Evolutionary conservation across 2,888 invertebrate genomes (phyloP).

Genomic region (Hylaea fasciaria): DNA sequence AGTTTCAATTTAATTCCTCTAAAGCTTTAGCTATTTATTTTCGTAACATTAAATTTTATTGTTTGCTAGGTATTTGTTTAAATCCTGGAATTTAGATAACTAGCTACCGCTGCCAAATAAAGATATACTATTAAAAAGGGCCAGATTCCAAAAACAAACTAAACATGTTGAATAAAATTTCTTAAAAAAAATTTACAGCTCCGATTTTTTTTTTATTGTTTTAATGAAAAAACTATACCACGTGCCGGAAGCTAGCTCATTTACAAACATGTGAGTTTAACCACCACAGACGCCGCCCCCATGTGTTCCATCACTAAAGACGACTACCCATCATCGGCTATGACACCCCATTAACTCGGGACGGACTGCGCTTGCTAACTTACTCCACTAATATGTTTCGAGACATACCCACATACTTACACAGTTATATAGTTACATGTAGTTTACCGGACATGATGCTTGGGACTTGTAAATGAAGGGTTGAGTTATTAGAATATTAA

Average conservation of each 20-base stretch:
- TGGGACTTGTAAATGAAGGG: conserved; percentile 57
- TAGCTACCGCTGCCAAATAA: no score
- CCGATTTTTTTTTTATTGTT: no score
- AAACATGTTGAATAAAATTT: no score
- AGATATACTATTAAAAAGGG: no score
- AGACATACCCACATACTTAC: conserved; percentile 50
- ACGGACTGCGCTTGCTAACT: conserved; percentile 68
- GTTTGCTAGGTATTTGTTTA: no score
- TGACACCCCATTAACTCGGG: conserved; percentile 81
- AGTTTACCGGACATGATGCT: conserved; percentile 50
- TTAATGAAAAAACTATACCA: no score
- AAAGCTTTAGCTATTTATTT: no score
- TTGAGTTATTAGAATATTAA: conserved; percentile 47
- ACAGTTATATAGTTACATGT: conserved; percentile 22
- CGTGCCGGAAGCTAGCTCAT: background rate
- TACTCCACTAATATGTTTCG: conserved; percentile 72
- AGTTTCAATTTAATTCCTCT: no score
- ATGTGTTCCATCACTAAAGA: conserved; percentile 35
- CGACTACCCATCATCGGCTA: conserved; percentile 75
- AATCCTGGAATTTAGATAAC: no score
- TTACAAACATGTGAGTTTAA: background rate
- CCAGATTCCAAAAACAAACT: no score
- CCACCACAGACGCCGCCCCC: conserved; percentile 4
- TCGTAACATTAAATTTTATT: no score
- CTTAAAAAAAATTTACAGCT: no score